phyloP scores from a whole-genome alignment of 2,797 vertebrate genomes.

The Menidia menidia region DNA sequence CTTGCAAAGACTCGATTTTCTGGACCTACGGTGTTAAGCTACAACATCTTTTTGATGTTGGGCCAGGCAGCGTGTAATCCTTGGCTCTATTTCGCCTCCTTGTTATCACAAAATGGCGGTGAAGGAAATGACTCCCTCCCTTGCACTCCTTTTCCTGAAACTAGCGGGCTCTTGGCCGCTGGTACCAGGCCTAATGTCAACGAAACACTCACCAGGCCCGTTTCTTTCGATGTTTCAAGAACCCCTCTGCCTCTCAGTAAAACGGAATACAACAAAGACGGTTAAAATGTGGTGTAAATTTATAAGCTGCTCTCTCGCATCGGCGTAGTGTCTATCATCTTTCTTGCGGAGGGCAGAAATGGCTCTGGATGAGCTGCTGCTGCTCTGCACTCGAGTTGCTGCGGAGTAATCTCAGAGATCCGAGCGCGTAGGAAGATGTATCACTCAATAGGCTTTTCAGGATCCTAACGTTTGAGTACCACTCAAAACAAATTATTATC shows the following conservation, averaged over 20 bases:
- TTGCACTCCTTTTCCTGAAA: slow-evolving; percentile 78
- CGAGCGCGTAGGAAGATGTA: accelerated
- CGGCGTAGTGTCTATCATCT: slow-evolving; percentile 67
- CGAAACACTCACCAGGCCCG: slow-evolving; percentile 73
- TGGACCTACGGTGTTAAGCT: not conserved
- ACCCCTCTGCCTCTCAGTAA: slow-evolving; percentile 16
- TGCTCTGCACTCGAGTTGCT: slow-evolving; percentile 56
- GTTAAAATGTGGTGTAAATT: slow-evolving; percentile 3
- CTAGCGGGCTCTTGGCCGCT: slow-evolving; percentile 70
- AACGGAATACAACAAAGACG: slow-evolving; percentile 1
- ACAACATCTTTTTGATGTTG: not conserved
- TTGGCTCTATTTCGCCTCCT: slow-evolving; percentile 75
- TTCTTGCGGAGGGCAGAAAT: slow-evolving; percentile 55
- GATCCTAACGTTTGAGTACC: not conserved
- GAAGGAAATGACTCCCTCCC: slow-evolving; percentile 87
- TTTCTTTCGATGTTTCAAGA: slow-evolving; percentile 46
- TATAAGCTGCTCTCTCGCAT: slow-evolving; percentile 53
- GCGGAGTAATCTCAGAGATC: slow-evolving; percentile 58
- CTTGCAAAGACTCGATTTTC: not conserved
- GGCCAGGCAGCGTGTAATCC: slow-evolving; percentile 34
- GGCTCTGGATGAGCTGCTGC: slow-evolving; percentile 53
- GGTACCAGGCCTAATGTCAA: slow-evolving; percentile 40
- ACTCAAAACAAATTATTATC: too few relatives aligned
- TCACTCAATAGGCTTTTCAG: slow-evolving; percentile 39
- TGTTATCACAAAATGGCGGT: slow-evolving; percentile 90